Conservation (phyloP, 1,140 invertebrate species). For the Diorhabda carinulata region DNA sequence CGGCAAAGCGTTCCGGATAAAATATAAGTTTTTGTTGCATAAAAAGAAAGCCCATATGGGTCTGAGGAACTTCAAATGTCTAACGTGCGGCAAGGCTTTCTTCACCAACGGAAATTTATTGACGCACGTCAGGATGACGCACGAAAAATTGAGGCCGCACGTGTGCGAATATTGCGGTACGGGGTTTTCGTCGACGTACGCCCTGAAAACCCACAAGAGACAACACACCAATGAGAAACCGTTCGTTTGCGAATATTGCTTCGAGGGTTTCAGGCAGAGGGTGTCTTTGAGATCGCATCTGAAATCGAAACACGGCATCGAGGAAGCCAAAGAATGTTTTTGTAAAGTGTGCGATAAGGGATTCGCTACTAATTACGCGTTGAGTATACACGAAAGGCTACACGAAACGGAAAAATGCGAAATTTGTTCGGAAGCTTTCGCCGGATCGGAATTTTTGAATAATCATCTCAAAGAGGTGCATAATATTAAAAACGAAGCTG, state of each 20-base stretch:
- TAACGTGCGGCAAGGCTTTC: slow-evolving; percentile 36
- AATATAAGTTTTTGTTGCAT: slow-evolving; percentile 31
- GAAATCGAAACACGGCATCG: slow-evolving; percentile 33
- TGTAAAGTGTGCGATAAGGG: slow-evolving; percentile 35
- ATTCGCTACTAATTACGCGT: slow-evolving; percentile 24
- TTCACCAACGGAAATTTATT: slow-evolving; percentile 32
- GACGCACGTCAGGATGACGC: slow-evolving; percentile 37
- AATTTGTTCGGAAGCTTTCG: slow-evolving; percentile 26
- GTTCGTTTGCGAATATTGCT: slow-evolving; percentile 33
- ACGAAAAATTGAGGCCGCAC: slow-evolving; percentile 35
- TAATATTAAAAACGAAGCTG: background rate
- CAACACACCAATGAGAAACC: slow-evolving; percentile 38
- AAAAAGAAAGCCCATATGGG: slow-evolving; percentile 35
- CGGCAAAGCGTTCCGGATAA: slow-evolving; percentile 30
- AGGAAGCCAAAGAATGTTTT: slow-evolving; percentile 29
- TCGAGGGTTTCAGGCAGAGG: slow-evolving; percentile 34
- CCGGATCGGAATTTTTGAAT: slow-evolving; percentile 23
- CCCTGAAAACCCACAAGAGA: slow-evolving; percentile 31
- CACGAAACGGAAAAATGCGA: slow-evolving; percentile 26
- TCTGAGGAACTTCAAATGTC: slow-evolving; percentile 32
- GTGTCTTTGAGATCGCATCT: slow-evolving; percentile 35
- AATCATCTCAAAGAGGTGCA: slow-evolving; percentile 19
- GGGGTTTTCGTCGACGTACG: slow-evolving; percentile 34
- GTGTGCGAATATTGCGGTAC: slow-evolving; percentile 34
- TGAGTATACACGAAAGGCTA: slow-evolving; percentile 22